These are phyloP conservation scores for Drosophila burlai DNA, from an alignment of 1,140 invertebrate genomes.

Conservation along the genomic window DNA sequence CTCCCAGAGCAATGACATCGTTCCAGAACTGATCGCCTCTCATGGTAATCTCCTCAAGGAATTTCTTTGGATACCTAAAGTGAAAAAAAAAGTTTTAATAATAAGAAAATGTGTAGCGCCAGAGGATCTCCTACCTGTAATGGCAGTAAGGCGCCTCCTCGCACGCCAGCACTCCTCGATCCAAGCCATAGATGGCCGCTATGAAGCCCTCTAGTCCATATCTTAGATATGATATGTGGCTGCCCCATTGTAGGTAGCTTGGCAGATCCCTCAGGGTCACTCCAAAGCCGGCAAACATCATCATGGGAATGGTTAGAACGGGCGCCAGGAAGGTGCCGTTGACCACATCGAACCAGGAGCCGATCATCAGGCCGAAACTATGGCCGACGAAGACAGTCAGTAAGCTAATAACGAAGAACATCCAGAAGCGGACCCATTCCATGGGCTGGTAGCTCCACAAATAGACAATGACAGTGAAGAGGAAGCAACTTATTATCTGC, in stretches of 20 bases:
- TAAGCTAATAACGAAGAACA: slow-evolving; percentile 93
- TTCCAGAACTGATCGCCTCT: slow-evolving; percentile 92
- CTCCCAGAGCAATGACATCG: slow-evolving; percentile 90
- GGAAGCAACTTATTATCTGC: slow-evolving; percentile 89
- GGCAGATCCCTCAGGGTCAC: slow-evolving; percentile 92
- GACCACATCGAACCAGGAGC: slow-evolving; percentile 93
- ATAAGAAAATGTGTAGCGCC: slow-evolving; percentile 5
- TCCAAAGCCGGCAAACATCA: slow-evolving; percentile 95
- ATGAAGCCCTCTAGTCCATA: slow-evolving; percentile 95
- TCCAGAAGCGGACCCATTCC: slow-evolving; percentile 90
- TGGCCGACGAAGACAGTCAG: slow-evolving; percentile 95
- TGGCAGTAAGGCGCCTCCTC: slow-evolving; percentile 89
- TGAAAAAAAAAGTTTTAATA: neutral
- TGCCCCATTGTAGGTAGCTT: slow-evolving; percentile 93
- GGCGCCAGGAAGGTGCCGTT: slow-evolving; percentile 94
- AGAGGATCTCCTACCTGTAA: slow-evolving; percentile 86
- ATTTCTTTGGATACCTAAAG: slow-evolving; percentile 89
- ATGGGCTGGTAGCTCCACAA: slow-evolving; percentile 94
- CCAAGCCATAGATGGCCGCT: slow-evolving; percentile 92
- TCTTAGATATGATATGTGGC: slow-evolving; percentile 93
- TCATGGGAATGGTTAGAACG: slow-evolving; percentile 91
- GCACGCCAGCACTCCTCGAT: slow-evolving; percentile 89
- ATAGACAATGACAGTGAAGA: slow-evolving; percentile 94
- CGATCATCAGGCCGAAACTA: slow-evolving; percentile 94
- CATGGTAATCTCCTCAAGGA: slow-evolving; percentile 93